Base-by-base conservation (phyloP, 2,797 vertebrate species). In the Vireo griseus region DNA sequence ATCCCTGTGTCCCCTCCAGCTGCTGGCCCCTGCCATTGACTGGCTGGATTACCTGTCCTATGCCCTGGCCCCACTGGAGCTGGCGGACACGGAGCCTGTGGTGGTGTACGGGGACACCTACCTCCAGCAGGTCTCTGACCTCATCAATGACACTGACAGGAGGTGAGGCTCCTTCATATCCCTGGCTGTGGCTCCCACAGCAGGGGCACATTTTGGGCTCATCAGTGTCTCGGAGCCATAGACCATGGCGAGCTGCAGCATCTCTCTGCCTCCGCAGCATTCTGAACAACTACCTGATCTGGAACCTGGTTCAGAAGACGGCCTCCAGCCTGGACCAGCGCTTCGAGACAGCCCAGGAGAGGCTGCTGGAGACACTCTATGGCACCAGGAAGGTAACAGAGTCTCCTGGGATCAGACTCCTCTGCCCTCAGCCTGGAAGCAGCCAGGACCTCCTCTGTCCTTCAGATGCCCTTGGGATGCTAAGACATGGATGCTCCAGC, bases 221-320 rank as follows among this genome's bases (percentile, higher is more conserved):
- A 0, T 31, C 0, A 0, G 37, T 50, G 26, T 25, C 26, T 69
- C 7, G 13, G 47, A 63, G 35, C 11, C 10, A 3, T 0, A 24
- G 33, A 17, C 16, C 0, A 0, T 21, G n/a, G 68, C 15, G 10
- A 90, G 33, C 29, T 8, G 6, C 26, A 9, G 62, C 8, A 16
- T 22, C 13, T n/a, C 47, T 71, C 65, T 82, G 39, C 28, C 19
- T 51, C 48, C 0, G 1, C 93, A 99, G 99, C 52, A 29, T 99
- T 94, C 95, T 99, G 88, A 99, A 99, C 97, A 99, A 99, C 97
- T 99, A 99, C 97, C 98, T 99, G 98, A 98, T 99, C 86, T 99
- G 99, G 99, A 99, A 99, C 47, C 94, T 99, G 97, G 99, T 99
- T 39, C 99, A 99, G 98, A 99, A 99, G 97, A 99, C 98, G 0